Evolutionary conservation across 2,113 vertebrate species (phyloP), one percentile per base, ranked within the genome.

Genomic region (Mesembrinibis cayennensis): DNA sequence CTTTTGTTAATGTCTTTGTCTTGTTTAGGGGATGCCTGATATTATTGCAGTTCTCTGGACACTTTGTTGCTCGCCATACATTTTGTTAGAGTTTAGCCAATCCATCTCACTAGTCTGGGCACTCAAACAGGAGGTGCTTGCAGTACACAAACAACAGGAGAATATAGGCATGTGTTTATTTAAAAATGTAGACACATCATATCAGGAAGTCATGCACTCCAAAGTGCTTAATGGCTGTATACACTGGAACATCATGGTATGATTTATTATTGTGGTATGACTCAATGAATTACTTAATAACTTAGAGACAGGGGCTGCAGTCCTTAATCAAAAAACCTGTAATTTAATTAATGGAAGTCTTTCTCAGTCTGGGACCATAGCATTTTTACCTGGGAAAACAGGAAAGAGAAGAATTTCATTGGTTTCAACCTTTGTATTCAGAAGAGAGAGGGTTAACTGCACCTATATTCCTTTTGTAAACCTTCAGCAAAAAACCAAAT

Each of bases 221-320:
- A 71, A 94, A 97, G 94, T 95, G 89, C 89, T 97, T 95, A 96
- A 95, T 95, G 67, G 53, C 53, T 95, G 87, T 72, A 55, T 88
- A 87, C 80, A 50, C 61, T 71, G 78, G 82, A 89, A 55, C 63
- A 90, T 59, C 53, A 88, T 10, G 26, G 49, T 58, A 52, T 61
- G 58, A 86, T 72, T 95, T 91, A 96, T 95, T 87, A 94, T 92
- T 94, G 87, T 56, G 40, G 66, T 62, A 63, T 82, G 86, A 95
- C 89, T 87, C 71, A 81, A 40, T 55, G 22, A 45, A n/a, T 90
- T 91, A 34, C n/a, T 79, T 90, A 91, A 92, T 58, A 47, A 87
- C 67, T 86, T 55, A 71, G 38, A 71, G 69, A 62, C 21, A 63
- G 50, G 7, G 42, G 25, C 13, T 87, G 11, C 15, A 58, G 27